A percentile compares a stretch with the other conserved stretches of the same genome.
Conservation (phyloP, 2,888 invertebrate genomes). For the Dysmachus trigonus region DNA sequence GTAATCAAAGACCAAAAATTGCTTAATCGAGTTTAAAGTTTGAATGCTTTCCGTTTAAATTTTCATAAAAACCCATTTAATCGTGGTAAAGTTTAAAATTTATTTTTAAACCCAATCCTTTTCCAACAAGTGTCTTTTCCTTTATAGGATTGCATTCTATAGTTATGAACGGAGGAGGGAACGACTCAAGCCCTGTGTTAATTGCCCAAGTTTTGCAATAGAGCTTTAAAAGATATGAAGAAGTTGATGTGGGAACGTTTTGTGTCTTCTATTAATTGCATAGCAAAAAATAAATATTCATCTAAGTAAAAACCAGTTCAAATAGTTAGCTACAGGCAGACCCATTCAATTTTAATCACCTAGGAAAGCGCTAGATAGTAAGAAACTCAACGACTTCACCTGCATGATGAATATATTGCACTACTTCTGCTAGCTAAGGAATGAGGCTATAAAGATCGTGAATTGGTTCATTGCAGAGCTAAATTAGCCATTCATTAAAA, state of each 20-base stretch:
- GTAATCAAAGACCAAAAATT: background rate
- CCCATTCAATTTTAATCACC: background rate
- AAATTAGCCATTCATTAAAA: constrained; percentile 20
- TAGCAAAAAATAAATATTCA: background rate
- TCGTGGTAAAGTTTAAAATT: background rate
- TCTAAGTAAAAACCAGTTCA: background rate
- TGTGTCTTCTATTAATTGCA: background rate
- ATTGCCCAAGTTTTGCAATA: background rate
- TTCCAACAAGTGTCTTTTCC: background rate
- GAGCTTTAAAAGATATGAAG: background rate
- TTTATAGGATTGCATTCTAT: background rate
- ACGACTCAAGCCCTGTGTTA: background rate
- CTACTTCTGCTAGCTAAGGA: background rate
- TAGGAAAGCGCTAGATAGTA: background rate
- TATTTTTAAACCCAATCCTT: background rate
- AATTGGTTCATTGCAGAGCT: background rate
- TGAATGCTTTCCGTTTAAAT: background rate
- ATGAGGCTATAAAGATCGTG: background rate
- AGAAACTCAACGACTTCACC: background rate
- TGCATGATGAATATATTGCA: background rate
- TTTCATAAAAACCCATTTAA: background rate
- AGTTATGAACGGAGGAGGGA: background rate
- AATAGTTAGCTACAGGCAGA: background rate
- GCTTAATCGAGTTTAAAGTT: background rate
- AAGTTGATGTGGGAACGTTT: background rate